phyloP scores from a whole-genome alignment of 2,888 invertebrate genomes.

The Flexamia atlantica region DNA sequence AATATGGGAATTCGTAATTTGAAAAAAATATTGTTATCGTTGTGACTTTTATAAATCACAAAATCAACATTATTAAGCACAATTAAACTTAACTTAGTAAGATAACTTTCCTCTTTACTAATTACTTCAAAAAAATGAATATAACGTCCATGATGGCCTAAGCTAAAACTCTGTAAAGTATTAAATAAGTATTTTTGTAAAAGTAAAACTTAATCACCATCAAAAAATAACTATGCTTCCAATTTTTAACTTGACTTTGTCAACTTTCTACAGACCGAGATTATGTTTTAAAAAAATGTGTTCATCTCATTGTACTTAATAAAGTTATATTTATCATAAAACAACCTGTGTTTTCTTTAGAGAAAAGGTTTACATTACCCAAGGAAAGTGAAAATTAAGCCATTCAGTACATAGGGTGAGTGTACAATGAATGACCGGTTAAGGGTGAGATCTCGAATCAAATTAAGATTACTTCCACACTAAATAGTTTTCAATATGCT shows the following conservation, averaged over 20 bases:
- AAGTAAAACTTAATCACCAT: background rate
- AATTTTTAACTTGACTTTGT: background rate
- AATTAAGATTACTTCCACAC: too few relatives aligned
- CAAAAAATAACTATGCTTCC: background rate
- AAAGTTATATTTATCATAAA: constrained; percentile 31
- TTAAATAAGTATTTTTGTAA: constrained; percentile 30
- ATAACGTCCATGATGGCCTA: constrained; percentile 25
- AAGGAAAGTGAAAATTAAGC: too few relatives aligned
- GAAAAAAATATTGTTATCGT: too few relatives aligned
- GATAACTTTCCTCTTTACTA: too few relatives aligned
- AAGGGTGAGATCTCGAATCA: too few relatives aligned
- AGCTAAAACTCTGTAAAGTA: constrained; percentile 1
- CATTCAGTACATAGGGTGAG: too few relatives aligned
- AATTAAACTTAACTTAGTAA: background rate
- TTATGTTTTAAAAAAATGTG: background rate
- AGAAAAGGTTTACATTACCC: too few relatives aligned
- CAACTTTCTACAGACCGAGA: background rate
- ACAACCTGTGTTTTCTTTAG: too few relatives aligned
- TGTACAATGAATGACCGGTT: too few relatives aligned
- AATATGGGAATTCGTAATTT: too few relatives aligned
- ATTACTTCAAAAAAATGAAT: background rate
- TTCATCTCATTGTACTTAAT: constrained; percentile 34
- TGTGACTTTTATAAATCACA: background rate
- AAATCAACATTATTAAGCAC: background rate
- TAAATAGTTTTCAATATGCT: too few relatives aligned